phyloP scores from a whole-genome alignment of 2,888 invertebrate species.

The Drosophila histrio region DNA sequence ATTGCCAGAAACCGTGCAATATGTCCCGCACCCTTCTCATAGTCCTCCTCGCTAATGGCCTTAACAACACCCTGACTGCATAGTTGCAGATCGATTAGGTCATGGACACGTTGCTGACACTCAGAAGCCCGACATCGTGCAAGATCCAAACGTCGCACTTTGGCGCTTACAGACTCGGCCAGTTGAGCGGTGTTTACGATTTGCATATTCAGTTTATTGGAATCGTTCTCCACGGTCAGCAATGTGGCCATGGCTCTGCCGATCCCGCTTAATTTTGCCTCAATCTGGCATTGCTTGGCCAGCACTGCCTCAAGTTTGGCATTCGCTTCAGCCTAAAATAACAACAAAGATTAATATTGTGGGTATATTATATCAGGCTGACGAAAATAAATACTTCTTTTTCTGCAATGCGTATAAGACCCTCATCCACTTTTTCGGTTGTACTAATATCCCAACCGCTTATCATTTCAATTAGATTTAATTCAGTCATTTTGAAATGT shows the following conservation, averaged over 20 bases:
- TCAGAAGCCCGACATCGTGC: slow-evolving; percentile 95
- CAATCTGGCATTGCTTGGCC: slow-evolving; percentile 90
- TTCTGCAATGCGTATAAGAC: slow-evolving; percentile 63
- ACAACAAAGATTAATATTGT: background rate
- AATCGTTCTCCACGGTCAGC: slow-evolving; percentile 90
- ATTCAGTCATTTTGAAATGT: slow-evolving; percentile 26
- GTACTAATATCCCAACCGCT: slow-evolving; percentile 82
- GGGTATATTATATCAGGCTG: background rate
- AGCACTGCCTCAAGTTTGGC: slow-evolving; percentile 89
- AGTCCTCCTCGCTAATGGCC: slow-evolving; percentile 97
- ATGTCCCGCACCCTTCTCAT: slow-evolving; percentile 97
- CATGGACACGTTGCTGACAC: slow-evolving; percentile 96
- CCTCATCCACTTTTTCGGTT: slow-evolving; percentile 85
- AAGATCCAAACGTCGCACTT: slow-evolving; percentile 96
- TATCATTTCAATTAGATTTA: slow-evolving; percentile 37
- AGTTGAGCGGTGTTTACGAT: slow-evolving; percentile 94
- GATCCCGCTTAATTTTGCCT: slow-evolving; percentile 92
- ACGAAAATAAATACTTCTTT: slow-evolving; percentile 67
- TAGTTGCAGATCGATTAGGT: slow-evolving; percentile 96
- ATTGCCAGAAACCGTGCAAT: slow-evolving; percentile 96
- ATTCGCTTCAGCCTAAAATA: slow-evolving; percentile 87
- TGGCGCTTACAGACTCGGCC: slow-evolving; percentile 97
- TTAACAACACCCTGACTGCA: slow-evolving; percentile 99
- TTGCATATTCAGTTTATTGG: slow-evolving; percentile 92
- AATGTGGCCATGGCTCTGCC: slow-evolving; percentile 92